Conservation (phyloP, 2,113 vertebrate genomes). For the Leiothrix lutea region DNA sequence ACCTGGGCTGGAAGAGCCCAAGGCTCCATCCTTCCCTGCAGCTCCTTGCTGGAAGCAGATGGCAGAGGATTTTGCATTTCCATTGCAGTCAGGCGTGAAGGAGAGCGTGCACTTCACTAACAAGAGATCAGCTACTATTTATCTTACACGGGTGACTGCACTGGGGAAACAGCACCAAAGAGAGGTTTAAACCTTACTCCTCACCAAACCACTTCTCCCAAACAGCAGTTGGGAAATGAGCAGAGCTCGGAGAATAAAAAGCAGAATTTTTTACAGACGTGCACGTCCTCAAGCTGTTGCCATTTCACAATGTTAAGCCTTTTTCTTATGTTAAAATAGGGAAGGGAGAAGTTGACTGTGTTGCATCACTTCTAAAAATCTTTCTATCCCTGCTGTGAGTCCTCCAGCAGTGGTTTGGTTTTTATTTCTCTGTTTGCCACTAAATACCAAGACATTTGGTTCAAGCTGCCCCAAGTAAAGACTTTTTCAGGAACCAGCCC, state of each 20-base stretch:
- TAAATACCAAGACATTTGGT: fast-evolving
- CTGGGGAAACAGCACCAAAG: background rate
- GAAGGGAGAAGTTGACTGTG: fast-evolving
- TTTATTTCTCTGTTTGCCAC: background rate
- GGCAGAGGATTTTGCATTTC: background rate
- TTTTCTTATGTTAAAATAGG: background rate
- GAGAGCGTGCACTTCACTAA: background rate
- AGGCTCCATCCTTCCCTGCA: background rate
- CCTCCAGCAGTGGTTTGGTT: background rate
- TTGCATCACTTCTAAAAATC: background rate
- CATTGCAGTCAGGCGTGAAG: background rate
- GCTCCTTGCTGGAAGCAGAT: background rate
- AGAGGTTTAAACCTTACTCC: background rate
- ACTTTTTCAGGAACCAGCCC: background rate
- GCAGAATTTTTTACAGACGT: fast-evolving
- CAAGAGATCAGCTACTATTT: slow-evolving; percentile 2
- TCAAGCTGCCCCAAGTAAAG: background rate
- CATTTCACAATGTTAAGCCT: background rate
- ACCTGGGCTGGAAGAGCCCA: background rate
- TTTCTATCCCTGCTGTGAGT: background rate
- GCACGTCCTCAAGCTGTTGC: fast-evolving
- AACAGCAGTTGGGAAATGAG: background rate
- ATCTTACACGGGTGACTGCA: background rate
- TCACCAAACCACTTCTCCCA: background rate
- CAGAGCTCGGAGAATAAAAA: background rate